Percentiles rank a stretch among this genome's conserved stretches.
Conservation (phyloP, 2,113 vertebrate species). For the Noctilio leporinus region DNA sequence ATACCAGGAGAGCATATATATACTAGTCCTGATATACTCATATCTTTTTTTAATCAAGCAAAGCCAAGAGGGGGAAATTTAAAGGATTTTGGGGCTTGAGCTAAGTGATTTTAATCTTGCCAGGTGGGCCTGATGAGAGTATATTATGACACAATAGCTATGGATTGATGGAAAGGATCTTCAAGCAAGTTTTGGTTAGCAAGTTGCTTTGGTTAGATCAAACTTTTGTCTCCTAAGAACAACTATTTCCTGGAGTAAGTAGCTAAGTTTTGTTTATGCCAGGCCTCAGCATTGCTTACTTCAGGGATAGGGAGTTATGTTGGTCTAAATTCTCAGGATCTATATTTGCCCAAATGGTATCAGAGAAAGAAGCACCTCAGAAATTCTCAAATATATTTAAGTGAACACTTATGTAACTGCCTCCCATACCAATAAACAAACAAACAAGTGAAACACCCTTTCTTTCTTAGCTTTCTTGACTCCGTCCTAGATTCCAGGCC, state of each 20-base stretch:
- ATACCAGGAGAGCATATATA: background rate
- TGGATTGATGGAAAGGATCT: background rate
- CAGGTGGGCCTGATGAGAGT: background rate
- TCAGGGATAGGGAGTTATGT: background rate
- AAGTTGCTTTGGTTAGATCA: background rate
- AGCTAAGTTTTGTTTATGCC: background rate
- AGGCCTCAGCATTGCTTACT: background rate
- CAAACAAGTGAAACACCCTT: background rate
- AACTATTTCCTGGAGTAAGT: background rate
- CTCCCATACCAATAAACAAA: background rate
- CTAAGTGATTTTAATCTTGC: background rate
- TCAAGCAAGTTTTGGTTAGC: background rate
- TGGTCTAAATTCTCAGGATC: background rate
- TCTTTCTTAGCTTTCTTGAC: background rate
- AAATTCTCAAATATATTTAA: background rate
- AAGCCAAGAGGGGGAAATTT: background rate
- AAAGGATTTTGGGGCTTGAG: background rate
- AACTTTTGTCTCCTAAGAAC: background rate
- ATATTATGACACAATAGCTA: background rate
- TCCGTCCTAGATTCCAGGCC: background rate
- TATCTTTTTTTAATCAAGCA: background rate
- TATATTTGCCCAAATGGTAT: background rate
- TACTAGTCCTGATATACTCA: background rate
- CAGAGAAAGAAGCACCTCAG: background rate
- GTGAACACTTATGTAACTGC: background rate